These are phyloP conservation scores for Oostethus manadensis DNA, from an alignment of 2,113 vertebrate genomes.

Conservation along the genomic window DNA sequence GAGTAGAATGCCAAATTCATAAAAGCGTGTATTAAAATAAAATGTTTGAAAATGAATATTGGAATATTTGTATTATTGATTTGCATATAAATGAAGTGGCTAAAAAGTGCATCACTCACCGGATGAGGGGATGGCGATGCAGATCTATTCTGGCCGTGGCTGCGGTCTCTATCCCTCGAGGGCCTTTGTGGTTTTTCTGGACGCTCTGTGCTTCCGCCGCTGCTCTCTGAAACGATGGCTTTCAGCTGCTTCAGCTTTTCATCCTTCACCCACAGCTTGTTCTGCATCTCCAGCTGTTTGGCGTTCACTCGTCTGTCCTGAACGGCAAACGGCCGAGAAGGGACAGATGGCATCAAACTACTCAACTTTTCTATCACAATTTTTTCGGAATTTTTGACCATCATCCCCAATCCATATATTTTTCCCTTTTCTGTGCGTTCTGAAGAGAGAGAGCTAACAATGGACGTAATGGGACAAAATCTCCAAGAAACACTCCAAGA, in stretches of 20 bases:
- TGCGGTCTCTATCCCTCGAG: constrained; percentile 78
- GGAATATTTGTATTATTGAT: background rate
- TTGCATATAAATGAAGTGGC: background rate
- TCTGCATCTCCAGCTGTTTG: constrained; percentile 97
- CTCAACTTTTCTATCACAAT: no score
- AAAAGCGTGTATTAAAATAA: background rate
- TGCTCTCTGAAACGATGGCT: constrained; percentile 89
- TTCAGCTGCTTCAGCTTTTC: constrained; percentile 98
- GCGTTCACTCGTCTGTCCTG: constrained; percentile 91
- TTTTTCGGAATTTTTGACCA: no score
- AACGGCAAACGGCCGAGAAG: background rate
- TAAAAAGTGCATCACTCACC: constrained; percentile 68
- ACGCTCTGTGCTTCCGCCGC: constrained; percentile 36
- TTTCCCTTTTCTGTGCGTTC: no score
- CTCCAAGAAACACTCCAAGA: no score
- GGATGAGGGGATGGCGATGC: constrained; percentile 75
- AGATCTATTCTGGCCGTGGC: constrained; percentile 65
- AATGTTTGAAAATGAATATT: no score
- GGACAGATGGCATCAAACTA: no score
- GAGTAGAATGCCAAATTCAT: constrained; percentile 27
- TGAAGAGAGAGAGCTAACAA: no score
- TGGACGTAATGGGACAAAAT: no score
- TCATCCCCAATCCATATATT: no score
- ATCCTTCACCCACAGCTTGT: constrained; percentile 98
- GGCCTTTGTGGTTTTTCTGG: constrained; percentile 75